Conservation (phyloP, 2,888 invertebrate genomes). For the Sarcophaga carnaria region DNA sequence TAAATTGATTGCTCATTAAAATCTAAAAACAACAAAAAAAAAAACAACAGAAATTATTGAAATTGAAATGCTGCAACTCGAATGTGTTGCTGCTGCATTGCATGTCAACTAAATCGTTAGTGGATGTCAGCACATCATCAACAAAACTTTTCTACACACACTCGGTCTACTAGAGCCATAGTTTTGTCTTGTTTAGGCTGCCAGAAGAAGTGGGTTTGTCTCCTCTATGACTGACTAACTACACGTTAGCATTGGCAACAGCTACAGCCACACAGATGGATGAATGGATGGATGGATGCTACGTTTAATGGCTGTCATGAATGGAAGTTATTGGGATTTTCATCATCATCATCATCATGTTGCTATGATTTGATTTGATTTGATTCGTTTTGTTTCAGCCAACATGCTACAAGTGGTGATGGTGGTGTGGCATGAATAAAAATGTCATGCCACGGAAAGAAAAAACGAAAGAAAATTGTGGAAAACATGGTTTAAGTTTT, state of each 20-base stretch:
- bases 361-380: background rate
- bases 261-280: background rate
- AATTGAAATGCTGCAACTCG: background rate
- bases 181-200: background rate
- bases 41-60: background rate
- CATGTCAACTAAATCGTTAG: slow-evolving; percentile 59
- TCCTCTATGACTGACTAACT: background rate
- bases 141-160: slow-evolving; percentile 12
- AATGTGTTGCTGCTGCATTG: slow-evolving; percentile 10
- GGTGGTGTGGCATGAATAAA: background rate
- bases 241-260: background rate
- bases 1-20: background rate
- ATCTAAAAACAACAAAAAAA: background rate
- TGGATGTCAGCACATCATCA: slow-evolving; percentile 63
- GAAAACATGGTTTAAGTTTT: background rate
- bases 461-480: background rate
- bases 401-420: background rate
- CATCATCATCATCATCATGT: background rate
- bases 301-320: slow-evolving; percentile 9
- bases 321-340: slow-evolving; percentile 45
- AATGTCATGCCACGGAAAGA: background rate
- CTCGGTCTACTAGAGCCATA: too few relatives aligned
- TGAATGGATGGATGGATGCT: background rate
- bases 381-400: background rate
- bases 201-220: background rate